Evolutionary conservation across 2,797 vertebrate genomes (phyloP).

Genomic region (Channa striata): DNA sequence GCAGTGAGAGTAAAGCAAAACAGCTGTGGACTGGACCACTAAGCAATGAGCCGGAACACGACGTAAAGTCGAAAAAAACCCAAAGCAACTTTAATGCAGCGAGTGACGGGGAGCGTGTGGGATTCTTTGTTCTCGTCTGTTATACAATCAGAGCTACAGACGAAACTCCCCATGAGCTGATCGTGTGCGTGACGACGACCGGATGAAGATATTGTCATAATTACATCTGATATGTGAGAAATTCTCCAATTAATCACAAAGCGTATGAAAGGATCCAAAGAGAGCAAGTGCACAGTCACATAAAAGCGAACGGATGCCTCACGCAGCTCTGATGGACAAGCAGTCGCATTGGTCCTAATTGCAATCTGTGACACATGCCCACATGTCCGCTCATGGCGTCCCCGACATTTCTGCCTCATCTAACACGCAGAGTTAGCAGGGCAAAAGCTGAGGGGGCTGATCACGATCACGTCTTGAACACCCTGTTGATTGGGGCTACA

Average conservation of each 20-base stretch:
- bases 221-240: constrained; percentile 47
- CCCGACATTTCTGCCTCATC: constrained; percentile 66
- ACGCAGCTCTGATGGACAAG: constrained; percentile 70
- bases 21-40: too few relatives aligned
- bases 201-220: constrained; percentile 33
- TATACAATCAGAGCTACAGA: constrained; percentile 21
- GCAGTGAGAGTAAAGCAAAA: background rate
- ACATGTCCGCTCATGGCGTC: constrained; percentile 70
- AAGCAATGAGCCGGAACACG: too few relatives aligned
- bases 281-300: constrained; percentile 32
- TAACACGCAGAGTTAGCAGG: constrained; percentile 52
- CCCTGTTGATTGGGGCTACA: constrained; percentile 61
- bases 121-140: background rate
- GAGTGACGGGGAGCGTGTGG: background rate
- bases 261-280: constrained; percentile 24
- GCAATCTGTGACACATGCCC: constrained; percentile 66
- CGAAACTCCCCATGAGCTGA: constrained; percentile 34
- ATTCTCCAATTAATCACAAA: constrained; percentile 45
- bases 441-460: constrained; percentile 54
- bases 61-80: too few relatives aligned
- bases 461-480: constrained; percentile 52
- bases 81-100: background rate
- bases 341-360: constrained; percentile 74
- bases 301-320: constrained; percentile 60
- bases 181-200: constrained; percentile 22